These are phyloP conservation scores for Falco biarmicus DNA, from an alignment of 2,797 vertebrate species.

Conservation along the genomic window DNA sequence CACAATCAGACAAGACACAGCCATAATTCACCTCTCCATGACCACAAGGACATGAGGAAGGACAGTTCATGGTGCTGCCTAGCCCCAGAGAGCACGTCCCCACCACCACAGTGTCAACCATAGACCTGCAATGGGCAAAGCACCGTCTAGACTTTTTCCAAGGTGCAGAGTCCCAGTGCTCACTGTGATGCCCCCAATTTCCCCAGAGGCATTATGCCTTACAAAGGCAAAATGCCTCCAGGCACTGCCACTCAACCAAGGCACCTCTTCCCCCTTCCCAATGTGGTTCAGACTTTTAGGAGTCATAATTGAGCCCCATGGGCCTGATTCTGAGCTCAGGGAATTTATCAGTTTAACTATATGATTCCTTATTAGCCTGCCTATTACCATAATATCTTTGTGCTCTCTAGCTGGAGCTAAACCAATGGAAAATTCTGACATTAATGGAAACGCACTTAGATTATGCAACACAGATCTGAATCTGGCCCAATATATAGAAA, in stretches of 20 bases:
- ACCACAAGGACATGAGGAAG: neutral
- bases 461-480: constrained; percentile 4
- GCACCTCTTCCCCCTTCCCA: constrained; percentile 57
- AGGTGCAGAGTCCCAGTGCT: constrained; percentile 48
- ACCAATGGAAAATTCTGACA: constrained; percentile 35
- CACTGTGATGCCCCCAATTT: constrained; percentile 25
- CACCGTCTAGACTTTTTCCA: constrained; percentile 33
- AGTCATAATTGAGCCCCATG: constrained; percentile 65
- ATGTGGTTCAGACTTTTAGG: constrained; percentile 49
- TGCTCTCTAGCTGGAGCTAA: constrained; percentile 28
- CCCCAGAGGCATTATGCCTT: constrained; percentile 53
- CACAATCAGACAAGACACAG: neutral
- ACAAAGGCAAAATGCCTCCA: constrained; percentile 64
- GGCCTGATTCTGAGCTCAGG: constrained; percentile 61
- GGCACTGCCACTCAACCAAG: constrained; percentile 66
- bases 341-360: constrained; percentile 52
- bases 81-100: neutral
- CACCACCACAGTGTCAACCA: neutral
- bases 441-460: neutral
- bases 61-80: neutral
- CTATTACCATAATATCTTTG: constrained; percentile 59
- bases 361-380: constrained; percentile 53
- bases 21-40: neutral
- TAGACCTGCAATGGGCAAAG: neutral
- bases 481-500: neutral